phyloP scores from a whole-genome alignment of 2,888 invertebrate genomes.

The Chymomyza fuscimana region DNA sequence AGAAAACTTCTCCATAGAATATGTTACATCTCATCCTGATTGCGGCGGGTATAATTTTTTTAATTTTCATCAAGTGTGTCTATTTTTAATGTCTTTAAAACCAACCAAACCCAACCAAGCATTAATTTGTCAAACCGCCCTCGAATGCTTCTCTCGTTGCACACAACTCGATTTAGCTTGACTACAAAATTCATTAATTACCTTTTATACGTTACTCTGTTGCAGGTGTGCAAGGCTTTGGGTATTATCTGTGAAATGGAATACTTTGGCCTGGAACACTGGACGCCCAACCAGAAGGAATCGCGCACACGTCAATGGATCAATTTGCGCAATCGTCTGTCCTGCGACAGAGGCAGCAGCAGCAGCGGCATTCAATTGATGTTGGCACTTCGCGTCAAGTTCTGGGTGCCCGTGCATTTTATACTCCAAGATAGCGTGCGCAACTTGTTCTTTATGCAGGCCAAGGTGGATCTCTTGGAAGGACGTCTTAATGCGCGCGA shows the following conservation, averaged over 20 bases:
- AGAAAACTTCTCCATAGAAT: too few relatives aligned
- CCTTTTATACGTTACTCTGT: constrained; percentile 36
- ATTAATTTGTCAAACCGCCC: constrained; percentile 42
- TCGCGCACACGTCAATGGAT: constrained; percentile 91
- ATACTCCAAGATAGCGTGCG: constrained; percentile 91
- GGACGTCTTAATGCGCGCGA: constrained; percentile 86
- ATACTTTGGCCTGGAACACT: constrained; percentile 90
- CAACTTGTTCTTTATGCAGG: constrained; percentile 91
- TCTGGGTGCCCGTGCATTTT: constrained; percentile 94
- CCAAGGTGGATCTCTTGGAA: constrained; percentile 87
- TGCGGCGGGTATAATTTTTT: too few relatives aligned
- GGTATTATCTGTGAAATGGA: constrained; percentile 92
- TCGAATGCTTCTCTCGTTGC: background rate
- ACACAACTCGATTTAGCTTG: constrained; percentile 22
- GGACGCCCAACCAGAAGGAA: constrained; percentile 80
- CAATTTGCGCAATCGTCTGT: constrained; percentile 86
- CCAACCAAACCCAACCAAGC: too few relatives aligned
- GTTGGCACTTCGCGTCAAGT: constrained; percentile 85
- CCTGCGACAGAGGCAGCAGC: constrained; percentile 75
- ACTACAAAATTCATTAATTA: constrained; percentile 20
- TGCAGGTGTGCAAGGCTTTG: constrained; percentile 90
- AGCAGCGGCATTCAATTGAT: constrained; percentile 75
- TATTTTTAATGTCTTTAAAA: too few relatives aligned
- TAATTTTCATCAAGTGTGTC: too few relatives aligned
- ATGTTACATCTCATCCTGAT: too few relatives aligned